Conservation (phyloP, 2,797 vertebrate species). For the Peromyscus aztecus region DNA sequence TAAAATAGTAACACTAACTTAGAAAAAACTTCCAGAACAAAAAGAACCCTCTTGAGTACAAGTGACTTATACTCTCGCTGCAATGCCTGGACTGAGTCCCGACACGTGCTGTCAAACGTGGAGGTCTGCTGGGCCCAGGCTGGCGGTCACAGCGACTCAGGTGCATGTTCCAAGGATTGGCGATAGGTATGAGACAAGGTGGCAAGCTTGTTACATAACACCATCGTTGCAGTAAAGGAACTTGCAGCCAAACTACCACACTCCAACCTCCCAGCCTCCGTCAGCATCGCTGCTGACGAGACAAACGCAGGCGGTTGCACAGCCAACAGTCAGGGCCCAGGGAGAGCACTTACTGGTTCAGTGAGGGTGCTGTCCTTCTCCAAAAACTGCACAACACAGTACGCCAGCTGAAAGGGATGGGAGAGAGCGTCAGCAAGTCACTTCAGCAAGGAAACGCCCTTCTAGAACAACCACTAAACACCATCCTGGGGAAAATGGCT, state of each 20-base stretch:
- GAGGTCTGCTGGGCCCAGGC: accelerated
- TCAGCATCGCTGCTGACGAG: too few species aligned
- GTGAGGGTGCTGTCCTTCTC: conserved; percentile 99
- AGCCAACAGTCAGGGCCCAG: background rate
- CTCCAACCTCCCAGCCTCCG: accelerated
- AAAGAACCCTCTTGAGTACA: background rate
- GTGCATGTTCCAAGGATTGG: accelerated
- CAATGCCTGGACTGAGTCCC: accelerated
- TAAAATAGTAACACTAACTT: background rate
- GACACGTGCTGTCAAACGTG: background rate
- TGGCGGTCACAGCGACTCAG: accelerated
- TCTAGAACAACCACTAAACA: accelerated
- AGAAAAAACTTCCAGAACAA: background rate
- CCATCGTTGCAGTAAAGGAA: too few species aligned
- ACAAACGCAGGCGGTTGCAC: accelerated
- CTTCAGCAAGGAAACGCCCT: accelerated
- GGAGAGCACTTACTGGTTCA: conserved; percentile 93
- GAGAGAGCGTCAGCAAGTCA: conserved; percentile 49
- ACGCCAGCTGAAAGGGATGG: conserved; percentile 92
- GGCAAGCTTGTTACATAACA: background rate
- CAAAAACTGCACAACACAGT: conserved; percentile 99
- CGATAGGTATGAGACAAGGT: accelerated
- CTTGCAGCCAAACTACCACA: too few species aligned
- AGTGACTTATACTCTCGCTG: background rate
- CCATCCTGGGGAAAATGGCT: background rate